Evolutionary conservation across 2,888 invertebrate genomes (phyloP).

Genomic region (Plutella xylostella): DNA sequence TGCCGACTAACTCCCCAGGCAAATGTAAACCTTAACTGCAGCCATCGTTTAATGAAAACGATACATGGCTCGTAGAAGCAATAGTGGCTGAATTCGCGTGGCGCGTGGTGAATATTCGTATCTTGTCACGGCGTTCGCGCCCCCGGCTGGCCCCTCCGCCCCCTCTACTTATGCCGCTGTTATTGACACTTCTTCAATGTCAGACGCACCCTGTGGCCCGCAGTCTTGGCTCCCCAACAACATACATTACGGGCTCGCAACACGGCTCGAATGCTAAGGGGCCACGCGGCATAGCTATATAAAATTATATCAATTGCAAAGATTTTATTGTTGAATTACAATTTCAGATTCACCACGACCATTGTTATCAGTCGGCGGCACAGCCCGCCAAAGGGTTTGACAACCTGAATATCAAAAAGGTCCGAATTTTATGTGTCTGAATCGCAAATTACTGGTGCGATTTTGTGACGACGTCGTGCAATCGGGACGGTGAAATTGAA

Average conservation of each 20-base stretch:
- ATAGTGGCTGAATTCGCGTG: too few species aligned
- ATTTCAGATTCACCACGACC: conserved; percentile 51
- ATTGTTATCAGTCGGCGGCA: conserved; percentile 24
- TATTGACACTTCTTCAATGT: conserved; percentile 73
- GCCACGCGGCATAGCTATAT: conserved; percentile 32
- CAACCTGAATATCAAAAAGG: too few species aligned
- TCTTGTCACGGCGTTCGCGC: conserved; percentile 67
- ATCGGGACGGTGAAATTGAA: too few species aligned
- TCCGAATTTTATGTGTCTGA: too few species aligned
- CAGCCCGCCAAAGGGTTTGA: conserved; percentile 26
- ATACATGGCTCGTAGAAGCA: too few species aligned
- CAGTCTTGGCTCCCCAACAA: conserved; percentile 43
- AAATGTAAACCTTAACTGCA: neutral
- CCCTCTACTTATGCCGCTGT: conserved; percentile 68
- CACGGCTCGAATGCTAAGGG: conserved; percentile 57
- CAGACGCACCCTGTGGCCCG: conserved; percentile 64
- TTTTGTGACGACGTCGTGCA: too few species aligned
- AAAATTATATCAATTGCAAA: conserved; percentile 63
- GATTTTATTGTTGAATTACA: conserved; percentile 57
- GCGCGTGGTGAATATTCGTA: conserved; percentile 59
- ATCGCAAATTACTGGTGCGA: too few species aligned
- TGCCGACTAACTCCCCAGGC: too few species aligned
- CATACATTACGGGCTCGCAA: conserved; percentile 49
- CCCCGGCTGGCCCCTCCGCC: conserved; percentile 46
- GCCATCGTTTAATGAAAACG: neutral